A percentile compares a stretch with the other conserved stretches of the same genome.
phyloP scores from a whole-genome alignment of 2,888 invertebrate species.

The Reticulitermes lucifugus region DNA sequence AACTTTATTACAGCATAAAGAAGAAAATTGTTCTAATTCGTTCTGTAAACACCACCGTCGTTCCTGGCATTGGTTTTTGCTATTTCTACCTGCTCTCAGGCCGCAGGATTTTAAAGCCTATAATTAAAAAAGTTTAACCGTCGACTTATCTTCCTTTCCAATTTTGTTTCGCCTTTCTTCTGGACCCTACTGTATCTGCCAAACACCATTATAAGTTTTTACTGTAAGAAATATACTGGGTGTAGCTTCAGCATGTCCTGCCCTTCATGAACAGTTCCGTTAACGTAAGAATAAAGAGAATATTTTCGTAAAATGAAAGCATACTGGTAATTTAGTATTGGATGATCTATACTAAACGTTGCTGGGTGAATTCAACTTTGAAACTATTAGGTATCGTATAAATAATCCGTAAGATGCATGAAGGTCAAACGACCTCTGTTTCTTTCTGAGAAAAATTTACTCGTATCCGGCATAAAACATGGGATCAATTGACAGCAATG shows the following conservation, averaged over 20 bases:
- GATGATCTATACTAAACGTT: no score
- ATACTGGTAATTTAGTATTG: no score
- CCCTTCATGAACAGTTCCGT: no score
- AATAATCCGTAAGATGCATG: no score
- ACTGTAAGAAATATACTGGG: background rate
- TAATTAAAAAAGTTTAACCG: conserved; percentile 49
- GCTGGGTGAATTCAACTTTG: no score
- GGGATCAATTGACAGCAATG: no score
- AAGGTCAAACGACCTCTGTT: no score
- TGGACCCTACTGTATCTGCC: background rate
- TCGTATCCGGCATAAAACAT: no score
- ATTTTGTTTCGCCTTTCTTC: conserved; percentile 31
- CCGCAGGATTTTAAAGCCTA: conserved; percentile 38
- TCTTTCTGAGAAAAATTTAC: no score
- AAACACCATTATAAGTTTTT: conserved; percentile 10
- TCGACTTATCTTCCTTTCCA: conserved; percentile 41
- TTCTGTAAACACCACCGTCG: conserved; percentile 24
- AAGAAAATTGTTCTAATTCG: background rate
- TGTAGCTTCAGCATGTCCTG: background rate
- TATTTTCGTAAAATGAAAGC: no score
- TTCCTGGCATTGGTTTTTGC: background rate
- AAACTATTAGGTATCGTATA: no score
- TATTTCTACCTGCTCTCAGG: background rate
- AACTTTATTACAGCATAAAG: background rate
- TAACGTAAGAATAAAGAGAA: no score